Conservation (phyloP, 2,797 vertebrate species). For the Hippopotamyrus pictus region DNA sequence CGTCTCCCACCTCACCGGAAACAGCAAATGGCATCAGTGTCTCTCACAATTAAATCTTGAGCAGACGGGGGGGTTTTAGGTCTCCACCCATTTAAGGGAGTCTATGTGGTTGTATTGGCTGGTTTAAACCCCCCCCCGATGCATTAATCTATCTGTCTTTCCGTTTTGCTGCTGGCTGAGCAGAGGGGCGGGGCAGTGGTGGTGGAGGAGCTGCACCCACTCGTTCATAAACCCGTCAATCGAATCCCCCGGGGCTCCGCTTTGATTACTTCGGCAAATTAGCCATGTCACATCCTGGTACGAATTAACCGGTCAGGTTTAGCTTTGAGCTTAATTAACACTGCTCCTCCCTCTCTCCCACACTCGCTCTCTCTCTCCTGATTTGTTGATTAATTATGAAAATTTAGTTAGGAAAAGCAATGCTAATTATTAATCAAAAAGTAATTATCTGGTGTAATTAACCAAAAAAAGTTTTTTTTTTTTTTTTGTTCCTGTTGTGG, state of each 20-base stretch:
- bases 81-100: too few relatives aligned
- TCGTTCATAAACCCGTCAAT: constrained; percentile 73
- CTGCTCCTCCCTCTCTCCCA: constrained; percentile 56
- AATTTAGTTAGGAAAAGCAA: constrained; percentile 98
- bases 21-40: neutral
- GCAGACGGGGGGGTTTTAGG: neutral
- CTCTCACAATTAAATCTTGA: neutral
- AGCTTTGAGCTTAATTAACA: constrained; percentile 98
- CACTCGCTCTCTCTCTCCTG: constrained; percentile 64
- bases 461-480: constrained; percentile 56
- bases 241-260: constrained; percentile 82
- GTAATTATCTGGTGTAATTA: constrained; percentile 79
- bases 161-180: neutral
- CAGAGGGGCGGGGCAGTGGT: neutral
- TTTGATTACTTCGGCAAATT: constrained; percentile 97
- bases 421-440: constrained; percentile 99
- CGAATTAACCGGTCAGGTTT: constrained; percentile 98
- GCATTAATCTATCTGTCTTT: neutral
- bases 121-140: neutral
- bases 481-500: constrained; percentile 35
- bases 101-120: neutral
- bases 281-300: constrained; percentile 88
- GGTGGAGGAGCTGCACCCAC: constrained; percentile 10
- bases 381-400: constrained; percentile 99
- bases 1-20: neutral